Base-by-base conservation (phyloP, 2,797 vertebrate species). In the Notolabrus celidotus region DNA sequence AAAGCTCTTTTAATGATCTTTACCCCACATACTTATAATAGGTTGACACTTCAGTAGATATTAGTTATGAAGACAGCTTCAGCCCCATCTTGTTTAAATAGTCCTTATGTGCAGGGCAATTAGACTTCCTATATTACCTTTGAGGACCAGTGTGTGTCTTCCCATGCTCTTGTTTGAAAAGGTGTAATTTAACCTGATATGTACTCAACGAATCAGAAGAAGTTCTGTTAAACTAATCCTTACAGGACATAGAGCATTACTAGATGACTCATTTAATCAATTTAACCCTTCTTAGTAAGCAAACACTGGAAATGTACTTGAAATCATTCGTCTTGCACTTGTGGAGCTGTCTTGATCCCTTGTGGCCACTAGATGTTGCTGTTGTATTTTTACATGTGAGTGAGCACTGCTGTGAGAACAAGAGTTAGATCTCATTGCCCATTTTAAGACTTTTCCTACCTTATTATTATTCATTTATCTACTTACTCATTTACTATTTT, bases 331-430 rank as follows among this genome's bases (percentile, higher is more conserved):
- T 20, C 7, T 14, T 36, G 16, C 5, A 31, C 14, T 64, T 7
- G 5, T 54, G 19, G 27, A 38, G 1, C 34, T 42, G 45, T 33
- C 49, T 38, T 70, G 27, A 66, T 27, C 29, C 45, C 25, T 0
- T 74, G 7, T 55, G 55, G 36, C 76, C 85, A 83, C 79, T 75
- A 80, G 83, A 66, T 83, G 86, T 73, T 83, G 2, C 31, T 3
- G 19, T 50, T 42, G 67, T 29, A 27, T 0, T 0, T 22, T 1
- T 50, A 15, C 3, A 36, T 3, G 3, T 27, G 27, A 27, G 27
- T 3, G 27, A 27, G 27, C 27, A 27, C 27, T 27, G 27, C 3
- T 27, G 27, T 27, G 3, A 27, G 6, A 27, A 20, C n/a, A 4
- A 20, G 11, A 19, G 14, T 11, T 0, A n/a, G 7, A 43, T 19